Evolutionary conservation across 2,797 vertebrate species (phyloP), one percentile per base, ranked within the genome.

Genomic region (Meda fulgida): DNA sequence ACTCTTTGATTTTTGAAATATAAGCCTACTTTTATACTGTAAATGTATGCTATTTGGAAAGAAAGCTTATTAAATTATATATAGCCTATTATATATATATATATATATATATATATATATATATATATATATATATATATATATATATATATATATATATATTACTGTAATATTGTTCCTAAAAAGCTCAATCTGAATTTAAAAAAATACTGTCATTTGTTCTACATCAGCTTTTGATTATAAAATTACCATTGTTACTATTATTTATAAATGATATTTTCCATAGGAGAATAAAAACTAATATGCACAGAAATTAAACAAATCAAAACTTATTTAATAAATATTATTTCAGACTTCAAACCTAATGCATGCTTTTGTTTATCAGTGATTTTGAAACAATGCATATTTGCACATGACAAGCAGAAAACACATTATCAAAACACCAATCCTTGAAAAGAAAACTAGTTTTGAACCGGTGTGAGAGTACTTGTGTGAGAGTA

Each of bases 401-500:
- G n/a, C 46, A 16, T 21, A 58, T 58, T 60, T 66, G 11, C 31
- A 72, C 4, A 53, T 73, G 31, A 40, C 26, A 65, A n/a, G 34
- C 23, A 31, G 14, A 82, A 46, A 46, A 29, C 38, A 78, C 65
- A 46, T 69, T 58, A 71, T 9, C 67, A 70, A 36, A 85, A 73
- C 77, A 73, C 31, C 3, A 88, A 93, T 94, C 91, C 91, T 92
- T 93, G 90, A 95, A 92, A 93, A 92, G 92, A 87, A 91, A 90
- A 89, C 88, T 91, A 89, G 86, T 92, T 89, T 92, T 89, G 89
- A 88, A 90, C 82, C 84, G 90, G 90, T n/a, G n/a, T n/a, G n/a
- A n/a, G n/a, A n/a, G n/a, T n/a, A 94, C 89, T 83, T 88, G 86
- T 92, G 92, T 91, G 92, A 89, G 89, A 91, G 92, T 92, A 91